phyloP scores from a whole-genome alignment of 2,888 invertebrate species.

The Macroteleia sp. region DNA sequence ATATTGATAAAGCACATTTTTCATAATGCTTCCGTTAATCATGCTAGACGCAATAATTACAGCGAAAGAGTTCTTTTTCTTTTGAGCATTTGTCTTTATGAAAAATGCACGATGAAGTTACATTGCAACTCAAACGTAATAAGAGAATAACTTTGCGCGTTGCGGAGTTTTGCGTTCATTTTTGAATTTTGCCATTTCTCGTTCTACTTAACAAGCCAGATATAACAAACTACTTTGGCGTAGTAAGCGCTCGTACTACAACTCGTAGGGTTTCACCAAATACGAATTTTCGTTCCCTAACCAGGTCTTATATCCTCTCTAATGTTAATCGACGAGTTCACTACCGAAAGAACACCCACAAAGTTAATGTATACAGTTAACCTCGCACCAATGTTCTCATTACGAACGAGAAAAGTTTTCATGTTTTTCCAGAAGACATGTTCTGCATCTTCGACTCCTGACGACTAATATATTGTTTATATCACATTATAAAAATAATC shows the following conservation, averaged over 20 bases:
- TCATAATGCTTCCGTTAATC: conserved; percentile 2
- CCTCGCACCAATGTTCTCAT: neutral
- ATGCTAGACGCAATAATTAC: conserved; percentile 1
- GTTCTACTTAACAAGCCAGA: conserved; percentile 10
- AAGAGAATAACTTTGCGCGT: conserved; percentile 23
- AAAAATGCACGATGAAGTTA: conserved; percentile 25
- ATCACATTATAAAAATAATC: neutral
- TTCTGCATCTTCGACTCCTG: neutral
- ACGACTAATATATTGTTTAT: conserved; percentile 12
- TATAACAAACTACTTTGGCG: conserved; percentile 18
- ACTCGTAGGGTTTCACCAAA: conserved; percentile 21
- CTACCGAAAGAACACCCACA: conserved; percentile 11
- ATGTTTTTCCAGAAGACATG: conserved; percentile 5
- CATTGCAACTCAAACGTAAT: conserved; percentile 24
- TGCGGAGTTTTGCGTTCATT: conserved; percentile 15
- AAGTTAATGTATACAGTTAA: too few species aligned
- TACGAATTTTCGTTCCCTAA: conserved; percentile 34
- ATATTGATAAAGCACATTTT: neutral
- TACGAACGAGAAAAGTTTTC: conserved; percentile 24
- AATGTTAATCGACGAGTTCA: conserved; percentile 32
- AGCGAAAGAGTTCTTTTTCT: neutral
- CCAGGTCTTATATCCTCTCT: conserved; percentile 52
- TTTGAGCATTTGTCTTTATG: conserved; percentile 9
- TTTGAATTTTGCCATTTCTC: conserved; percentile 31
- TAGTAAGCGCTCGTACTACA: conserved; percentile 37